phyloP scores from a whole-genome alignment of 2,113 vertebrate species.

The Odocoileus hemionus region DNA sequence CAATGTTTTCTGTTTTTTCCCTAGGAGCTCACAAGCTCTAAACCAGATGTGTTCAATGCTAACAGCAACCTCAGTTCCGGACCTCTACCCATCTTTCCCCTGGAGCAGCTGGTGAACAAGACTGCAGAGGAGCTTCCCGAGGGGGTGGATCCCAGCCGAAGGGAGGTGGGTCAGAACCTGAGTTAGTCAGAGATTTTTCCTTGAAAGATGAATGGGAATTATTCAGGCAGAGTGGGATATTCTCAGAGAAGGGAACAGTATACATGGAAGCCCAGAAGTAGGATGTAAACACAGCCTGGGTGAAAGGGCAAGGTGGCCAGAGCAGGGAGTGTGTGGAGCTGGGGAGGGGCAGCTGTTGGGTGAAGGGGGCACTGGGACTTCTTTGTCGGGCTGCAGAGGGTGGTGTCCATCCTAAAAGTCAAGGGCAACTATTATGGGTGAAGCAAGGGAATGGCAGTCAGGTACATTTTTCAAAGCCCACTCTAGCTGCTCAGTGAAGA shows the following conservation, averaged over 20 bases:
- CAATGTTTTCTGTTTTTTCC: not conserved
- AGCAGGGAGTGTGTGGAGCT: not conserved
- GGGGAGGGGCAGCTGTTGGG: not conserved
- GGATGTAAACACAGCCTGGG: not conserved
- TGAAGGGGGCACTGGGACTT: not conserved
- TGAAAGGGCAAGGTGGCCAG: not conserved
- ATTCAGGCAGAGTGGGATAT: not conserved
- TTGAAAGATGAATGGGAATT: not conserved
- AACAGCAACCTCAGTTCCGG: conserved; percentile 56
- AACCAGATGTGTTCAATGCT: conserved; percentile 68
- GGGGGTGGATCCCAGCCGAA: conserved; percentile 84
- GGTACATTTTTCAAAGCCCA: not conserved
- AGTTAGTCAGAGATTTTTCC: not conserved
- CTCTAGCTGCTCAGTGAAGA: not conserved
- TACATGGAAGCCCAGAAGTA: not conserved
- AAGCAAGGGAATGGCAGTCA: not conserved
- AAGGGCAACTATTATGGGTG: not conserved
- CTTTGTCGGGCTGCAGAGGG: accelerated
- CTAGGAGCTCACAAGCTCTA: conserved; percentile 73
- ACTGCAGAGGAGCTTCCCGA: conserved; percentile 77
- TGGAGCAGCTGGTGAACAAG: conserved; percentile 81
- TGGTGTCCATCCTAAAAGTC: not conserved
- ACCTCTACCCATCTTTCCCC: conserved; percentile 76
- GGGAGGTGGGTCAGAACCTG: conserved; percentile 79
- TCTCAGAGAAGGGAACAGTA: not conserved